Base-by-base conservation (phyloP, 2,113 vertebrate species). In the Oreochromis tanganicae region DNA sequence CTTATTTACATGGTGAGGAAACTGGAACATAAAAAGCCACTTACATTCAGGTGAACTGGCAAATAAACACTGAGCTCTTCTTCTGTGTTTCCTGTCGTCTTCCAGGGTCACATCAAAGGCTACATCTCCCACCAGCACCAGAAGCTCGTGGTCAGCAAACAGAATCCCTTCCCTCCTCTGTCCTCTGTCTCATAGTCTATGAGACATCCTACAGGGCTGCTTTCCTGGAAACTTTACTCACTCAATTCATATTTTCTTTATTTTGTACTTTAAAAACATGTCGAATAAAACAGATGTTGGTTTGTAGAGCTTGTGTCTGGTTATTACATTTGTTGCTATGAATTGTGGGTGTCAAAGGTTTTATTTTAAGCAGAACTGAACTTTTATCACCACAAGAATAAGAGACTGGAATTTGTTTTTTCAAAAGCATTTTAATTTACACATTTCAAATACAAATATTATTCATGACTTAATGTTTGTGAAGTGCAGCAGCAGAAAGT, bases 91-190 rank as follows among this genome's bases (percentile, higher is more conserved):
- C 82, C 21, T 83, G 54, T 59, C 19, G 24, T 68, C 34, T 85
- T 4, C 66, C 94, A 99, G 98, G 98, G 99, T 87, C 98, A 99
- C 94, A 99, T 99, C 87, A 99, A 99, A 95, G 99, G 98, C 66
- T 99, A 99, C 91, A 99, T 99, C 92, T 99, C 99, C 21, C 98
- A 99, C 78, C 99, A 99, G 93, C 98, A 99, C 92, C 99, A 99
- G 95, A 99, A 99, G 89, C 97, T 99, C 10, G 99, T 99, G 3
- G 99, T 99, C 95, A 99, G 98, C 91, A 99, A 99, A 94, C 98
- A 99, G 92, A 99, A 99, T 68, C 98, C 98, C 0, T 99, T 99
- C 92, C 99, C 99, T 52, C 95, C 97, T 0, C 94, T 99, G 41
- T 98, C 98, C 34, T 97, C 97, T 0, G 95, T 98, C 85, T 98